phyloP scores from a whole-genome alignment of 2,113 vertebrate genomes.

The Pollachius pollachius region DNA sequence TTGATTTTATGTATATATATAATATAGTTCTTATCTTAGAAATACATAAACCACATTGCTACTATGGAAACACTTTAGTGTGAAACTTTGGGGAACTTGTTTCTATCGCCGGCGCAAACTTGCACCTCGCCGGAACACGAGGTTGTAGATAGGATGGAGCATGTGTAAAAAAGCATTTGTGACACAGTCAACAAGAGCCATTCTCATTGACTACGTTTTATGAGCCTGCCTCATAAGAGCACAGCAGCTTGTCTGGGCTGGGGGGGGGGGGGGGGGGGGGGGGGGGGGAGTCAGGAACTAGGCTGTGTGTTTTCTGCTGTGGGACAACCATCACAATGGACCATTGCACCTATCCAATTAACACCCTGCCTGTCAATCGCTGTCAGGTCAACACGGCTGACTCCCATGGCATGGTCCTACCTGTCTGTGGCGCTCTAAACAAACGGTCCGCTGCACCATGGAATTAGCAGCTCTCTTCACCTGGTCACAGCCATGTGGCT shows the following conservation, averaged over 20 bases:
- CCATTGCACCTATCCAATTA: constrained; percentile 95
- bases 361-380: constrained; percentile 91
- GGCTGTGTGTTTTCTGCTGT: constrained; percentile 77
- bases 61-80: too few relatives aligned
- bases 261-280: too few relatives aligned
- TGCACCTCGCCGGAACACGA: constrained; percentile 28
- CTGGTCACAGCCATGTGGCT: constrained; percentile 80
- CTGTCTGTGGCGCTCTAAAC: constrained; percentile 80
- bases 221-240: constrained; percentile 53
- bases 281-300: constrained; percentile 46
- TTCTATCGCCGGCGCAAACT: constrained; percentile 9
- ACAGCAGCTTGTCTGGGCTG: constrained; percentile 58
- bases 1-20: too few relatives aligned
- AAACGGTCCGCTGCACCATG: constrained; percentile 86
- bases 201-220: constrained; percentile 52
- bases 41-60: too few relatives aligned
- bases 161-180: constrained; percentile 16
- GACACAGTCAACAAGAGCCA: constrained; percentile 44
- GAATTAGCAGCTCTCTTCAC: constrained; percentile 89
- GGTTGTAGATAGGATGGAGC: constrained; percentile 34
- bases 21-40: too few relatives aligned
- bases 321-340: constrained; percentile 85
- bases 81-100: too few relatives aligned
- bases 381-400: constrained; percentile 81
- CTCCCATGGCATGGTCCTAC: constrained; percentile 83